Evolutionary conservation across 2,113 vertebrate genomes (phyloP).

Genomic region (Elgaria multicarinata): DNA sequence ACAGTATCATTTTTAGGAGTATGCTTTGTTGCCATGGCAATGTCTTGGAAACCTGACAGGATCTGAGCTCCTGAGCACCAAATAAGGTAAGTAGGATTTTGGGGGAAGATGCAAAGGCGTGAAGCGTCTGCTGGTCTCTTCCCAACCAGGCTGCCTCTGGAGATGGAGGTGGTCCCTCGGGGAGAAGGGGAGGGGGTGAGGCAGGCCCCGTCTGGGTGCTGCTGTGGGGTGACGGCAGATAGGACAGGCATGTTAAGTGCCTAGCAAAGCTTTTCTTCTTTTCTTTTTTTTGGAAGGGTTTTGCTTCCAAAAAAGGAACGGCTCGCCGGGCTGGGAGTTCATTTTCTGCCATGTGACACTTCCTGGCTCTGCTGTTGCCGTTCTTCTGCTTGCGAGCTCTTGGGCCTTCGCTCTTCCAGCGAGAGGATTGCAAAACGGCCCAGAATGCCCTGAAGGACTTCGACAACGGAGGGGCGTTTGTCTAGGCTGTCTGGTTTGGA

Average conservation of each 20-base stretch:
- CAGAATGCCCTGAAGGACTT: not conserved
- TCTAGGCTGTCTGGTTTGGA: not conserved
- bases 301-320: not conserved
- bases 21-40: conserved; percentile 62
- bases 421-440: not conserved
- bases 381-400: too few species aligned
- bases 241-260: not conserved
- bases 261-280: too few species aligned
- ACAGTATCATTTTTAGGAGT: conserved; percentile 62
- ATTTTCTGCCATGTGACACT: not conserved
- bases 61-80: conserved; percentile 66
- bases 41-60: conserved; percentile 62
- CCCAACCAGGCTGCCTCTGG: not conserved
- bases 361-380: not conserved
- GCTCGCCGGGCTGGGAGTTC: not conserved
- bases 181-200: not conserved
- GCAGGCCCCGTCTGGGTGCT: not conserved
- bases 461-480: not conserved
- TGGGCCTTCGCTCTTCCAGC: not conserved
- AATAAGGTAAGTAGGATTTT: conserved; percentile 65
- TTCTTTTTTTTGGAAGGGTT: not conserved
- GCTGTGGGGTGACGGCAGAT: not conserved
- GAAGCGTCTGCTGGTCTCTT: conserved; percentile 9
- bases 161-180: not conserved
- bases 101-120: not conserved